Evolutionary conservation across 1,140 invertebrate genomes (phyloP).

Genomic region (Carposina sasakii): DNA sequence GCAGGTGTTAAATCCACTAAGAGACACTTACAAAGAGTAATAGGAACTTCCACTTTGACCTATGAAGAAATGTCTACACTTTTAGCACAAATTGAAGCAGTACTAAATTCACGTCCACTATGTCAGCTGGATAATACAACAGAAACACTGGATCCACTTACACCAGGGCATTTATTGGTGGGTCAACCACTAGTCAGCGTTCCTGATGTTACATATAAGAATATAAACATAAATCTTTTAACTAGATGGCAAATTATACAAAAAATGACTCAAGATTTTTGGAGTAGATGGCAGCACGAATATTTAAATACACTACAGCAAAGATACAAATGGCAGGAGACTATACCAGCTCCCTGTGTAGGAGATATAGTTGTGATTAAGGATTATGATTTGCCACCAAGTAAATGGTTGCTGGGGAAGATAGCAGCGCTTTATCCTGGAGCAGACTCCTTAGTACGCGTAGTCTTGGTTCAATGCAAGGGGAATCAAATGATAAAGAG

Average conservation of each 20-base stretch:
- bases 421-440: neutral
- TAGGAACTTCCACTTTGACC: slow-evolving; percentile 20
- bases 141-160: slow-evolving; percentile 1
- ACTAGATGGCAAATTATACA: slow-evolving; percentile 9
- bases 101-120: slow-evolving; percentile 40
- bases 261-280: slow-evolving; percentile 8
- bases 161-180: slow-evolving; percentile 10
- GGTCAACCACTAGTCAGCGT: slow-evolving; percentile 7
- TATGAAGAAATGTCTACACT: slow-evolving; percentile 27
- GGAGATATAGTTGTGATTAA: slow-evolving; percentile 8
- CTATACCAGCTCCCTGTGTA: neutral
- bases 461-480: slow-evolving; percentile 1
- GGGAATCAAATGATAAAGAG: neutral
- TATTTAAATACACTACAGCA: slow-evolving; percentile 4
- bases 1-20: slow-evolving; percentile 26
- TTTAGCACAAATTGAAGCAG: slow-evolving; percentile 35
- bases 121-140: neutral
- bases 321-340: neutral
- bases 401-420: neutral
- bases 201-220: slow-evolving; percentile 8
- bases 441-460: neutral
- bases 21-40: slow-evolving; percentile 19
- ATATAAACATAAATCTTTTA: neutral
- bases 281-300: slow-evolving; percentile 3
- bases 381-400: slow-evolving; percentile 2